These are phyloP conservation scores for Carassius auratus DNA, from an alignment of 2,113 vertebrate genomes.

Conservation along the genomic window DNA sequence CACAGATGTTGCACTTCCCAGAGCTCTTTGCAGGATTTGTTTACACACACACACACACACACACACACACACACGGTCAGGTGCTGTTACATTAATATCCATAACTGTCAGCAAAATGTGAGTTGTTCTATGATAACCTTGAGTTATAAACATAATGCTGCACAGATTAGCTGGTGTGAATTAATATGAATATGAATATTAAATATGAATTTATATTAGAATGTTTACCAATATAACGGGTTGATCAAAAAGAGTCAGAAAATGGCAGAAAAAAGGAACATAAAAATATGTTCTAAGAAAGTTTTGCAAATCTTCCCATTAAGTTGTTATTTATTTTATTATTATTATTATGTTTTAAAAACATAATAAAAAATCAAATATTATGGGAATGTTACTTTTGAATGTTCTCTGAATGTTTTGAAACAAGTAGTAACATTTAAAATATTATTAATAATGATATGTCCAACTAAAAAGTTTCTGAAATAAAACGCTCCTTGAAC, in stretches of 20 bases:
- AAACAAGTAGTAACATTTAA: no score
- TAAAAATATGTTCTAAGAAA: neutral
- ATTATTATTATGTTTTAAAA: no score
- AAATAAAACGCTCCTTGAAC: neutral
- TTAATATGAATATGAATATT: neutral
- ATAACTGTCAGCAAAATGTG: neutral
- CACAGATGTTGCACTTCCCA: slow-evolving; percentile 45
- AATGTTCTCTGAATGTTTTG: neutral
- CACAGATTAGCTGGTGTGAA: neutral
- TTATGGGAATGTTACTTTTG: neutral
- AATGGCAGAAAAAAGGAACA: no score
- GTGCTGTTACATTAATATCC: neutral
- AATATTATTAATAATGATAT: no score
- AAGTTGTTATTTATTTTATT: no score
- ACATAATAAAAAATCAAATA: no score
- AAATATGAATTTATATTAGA: neutral
- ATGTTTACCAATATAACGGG: no score
- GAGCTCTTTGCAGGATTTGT: neutral
- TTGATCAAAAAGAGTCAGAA: no score
- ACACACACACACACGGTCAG: neutral
- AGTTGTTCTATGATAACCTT: neutral
- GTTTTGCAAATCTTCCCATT: no score
- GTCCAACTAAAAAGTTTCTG: neutral
- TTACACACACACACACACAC: neutral
- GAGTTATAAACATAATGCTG: neutral